phyloP scores from a whole-genome alignment of 2,888 invertebrate genomes.

The Ophion costatus region DNA sequence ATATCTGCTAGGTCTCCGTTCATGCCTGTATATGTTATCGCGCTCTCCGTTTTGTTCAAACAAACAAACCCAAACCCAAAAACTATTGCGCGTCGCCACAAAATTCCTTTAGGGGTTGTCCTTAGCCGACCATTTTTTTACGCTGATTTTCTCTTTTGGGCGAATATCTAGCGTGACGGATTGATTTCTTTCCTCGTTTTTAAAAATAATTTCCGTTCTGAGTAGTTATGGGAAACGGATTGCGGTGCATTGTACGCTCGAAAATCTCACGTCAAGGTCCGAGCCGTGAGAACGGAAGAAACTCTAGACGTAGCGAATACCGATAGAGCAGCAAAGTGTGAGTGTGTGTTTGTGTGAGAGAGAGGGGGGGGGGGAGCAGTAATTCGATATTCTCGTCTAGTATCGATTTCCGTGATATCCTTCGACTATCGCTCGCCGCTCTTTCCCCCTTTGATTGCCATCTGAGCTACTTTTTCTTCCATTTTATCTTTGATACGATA shows the following conservation, averaged over 20 bases:
- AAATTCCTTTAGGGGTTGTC: too few relatives aligned
- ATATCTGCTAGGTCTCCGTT: too few relatives aligned
- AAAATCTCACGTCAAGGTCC: slow-evolving; percentile 51
- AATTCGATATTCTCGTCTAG: slow-evolving; percentile 62
- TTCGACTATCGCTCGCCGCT: slow-evolving; percentile 50
- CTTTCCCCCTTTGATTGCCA: slow-evolving; percentile 56
- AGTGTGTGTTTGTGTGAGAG: neutral
- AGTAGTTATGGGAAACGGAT: neutral
- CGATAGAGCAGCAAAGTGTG: slow-evolving; percentile 41
- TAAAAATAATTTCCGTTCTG: neutral
- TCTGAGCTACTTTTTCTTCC: slow-evolving; percentile 10
- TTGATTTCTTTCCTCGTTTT: too few relatives aligned
- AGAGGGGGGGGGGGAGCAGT: slow-evolving; percentile 16
- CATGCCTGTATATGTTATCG: too few relatives aligned
- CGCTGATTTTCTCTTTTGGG: too few relatives aligned
- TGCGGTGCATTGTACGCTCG: neutral
- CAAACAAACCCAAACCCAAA: too few relatives aligned
- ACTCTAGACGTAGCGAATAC: slow-evolving; percentile 47
- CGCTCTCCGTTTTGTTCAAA: too few relatives aligned
- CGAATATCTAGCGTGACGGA: too few relatives aligned
- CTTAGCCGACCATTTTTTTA: too few relatives aligned
- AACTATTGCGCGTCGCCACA: too few relatives aligned
- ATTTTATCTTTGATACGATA: slow-evolving; percentile 6
- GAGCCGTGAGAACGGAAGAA: slow-evolving; percentile 60
- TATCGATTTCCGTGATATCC: slow-evolving; percentile 61